Evolutionary conservation across 2,888 invertebrate species (phyloP).

Genomic region (Penaeus monodon): DNA sequence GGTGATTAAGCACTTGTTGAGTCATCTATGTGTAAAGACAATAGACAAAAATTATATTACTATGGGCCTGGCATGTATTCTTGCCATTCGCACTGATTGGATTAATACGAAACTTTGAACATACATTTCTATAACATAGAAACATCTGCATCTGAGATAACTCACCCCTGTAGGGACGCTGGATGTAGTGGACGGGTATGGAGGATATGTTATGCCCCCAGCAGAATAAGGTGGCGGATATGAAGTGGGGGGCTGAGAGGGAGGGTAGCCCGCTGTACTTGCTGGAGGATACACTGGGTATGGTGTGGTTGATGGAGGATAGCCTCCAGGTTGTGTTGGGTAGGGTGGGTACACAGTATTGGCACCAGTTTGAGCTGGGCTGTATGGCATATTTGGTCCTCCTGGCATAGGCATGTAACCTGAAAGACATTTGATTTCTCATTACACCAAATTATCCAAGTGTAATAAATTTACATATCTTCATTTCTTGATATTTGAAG

Average conservation of each 20-base stretch:
- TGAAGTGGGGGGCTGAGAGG: constrained; percentile 72
- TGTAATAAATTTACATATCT: too few species aligned
- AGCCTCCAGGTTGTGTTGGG: constrained; percentile 71
- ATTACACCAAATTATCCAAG: not conserved
- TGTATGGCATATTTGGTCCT: constrained; percentile 60
- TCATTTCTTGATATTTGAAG: too few species aligned
- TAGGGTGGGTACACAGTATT: constrained; percentile 73
- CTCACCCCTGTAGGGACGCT: constrained; percentile 45
- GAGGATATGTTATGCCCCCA: constrained; percentile 32
- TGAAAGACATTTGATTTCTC: constrained; percentile 18
- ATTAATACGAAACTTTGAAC: too few species aligned
- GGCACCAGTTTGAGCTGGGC: constrained; percentile 66
- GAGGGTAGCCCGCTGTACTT: constrained; percentile 60
- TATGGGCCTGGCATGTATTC: too few species aligned
- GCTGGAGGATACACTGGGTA: constrained; percentile 67
- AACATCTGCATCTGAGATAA: not conserved
- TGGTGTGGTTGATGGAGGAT: constrained; percentile 68
- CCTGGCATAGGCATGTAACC: constrained; percentile 67
- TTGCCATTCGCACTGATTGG: too few species aligned
- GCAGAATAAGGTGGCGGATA: constrained; percentile 68
- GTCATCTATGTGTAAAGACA: too few species aligned
- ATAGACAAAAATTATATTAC: too few species aligned
- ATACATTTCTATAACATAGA: not conserved
- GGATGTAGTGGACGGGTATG: constrained; percentile 46
- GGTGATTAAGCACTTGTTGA: too few species aligned